Base-by-base conservation (phyloP, 2,888 invertebrate genomes). In the Pyrochroa serraticornis region DNA sequence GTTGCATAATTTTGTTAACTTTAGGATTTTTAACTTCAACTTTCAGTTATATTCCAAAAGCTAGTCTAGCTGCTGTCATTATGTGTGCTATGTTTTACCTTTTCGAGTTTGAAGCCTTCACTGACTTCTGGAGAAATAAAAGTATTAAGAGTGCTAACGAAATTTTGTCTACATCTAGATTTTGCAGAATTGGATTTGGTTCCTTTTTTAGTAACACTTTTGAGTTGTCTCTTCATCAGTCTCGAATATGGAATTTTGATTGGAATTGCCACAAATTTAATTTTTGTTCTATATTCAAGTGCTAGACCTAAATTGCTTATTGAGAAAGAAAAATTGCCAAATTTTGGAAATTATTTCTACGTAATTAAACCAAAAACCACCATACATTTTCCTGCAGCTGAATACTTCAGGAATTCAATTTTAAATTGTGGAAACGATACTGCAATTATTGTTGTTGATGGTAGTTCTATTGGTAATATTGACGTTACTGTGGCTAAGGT, bases 61-160 rank as follows among this genome's bases (percentile, higher is more conserved):
- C 95, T 0, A 90, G 91, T 0, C 81, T 97, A 6, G 90, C 94
- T 0, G 92, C 89, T 1, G 90, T 97, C 60, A 95, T 97, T 66
- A 89, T 95, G 63, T 87, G 91, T 32, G 95, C 96, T 13, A 95
- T 97, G 86, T 83, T 90, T 63, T 89, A 89, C 66, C 88, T 94
- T 83, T 83, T 94, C 6, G 93, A 94, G 62, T 81, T 88, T 60
- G 81, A 83, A 37, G 86, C 89, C 9, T 83, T 92, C 12, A 74
- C 74, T 6, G 80, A 87, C 6, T 82, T 95, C 41, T 95, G 93
- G 93, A 84, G 83, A 68, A 87, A 90, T 10, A 92, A 90, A 80
- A 91, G 93, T 93, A 85, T n/a, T n/a, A n/a, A n/a, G n/a, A n/a
- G n/a, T n/a, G n/a, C n/a, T n/a, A n/a, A n/a, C 33, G n/a, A 14